Percentiles rank a stretch among this genome's conserved stretches.
These are phyloP conservation scores for Psittacula derbiana DNA, from an alignment of 2,797 vertebrate species.

Conservation along the genomic window DNA sequence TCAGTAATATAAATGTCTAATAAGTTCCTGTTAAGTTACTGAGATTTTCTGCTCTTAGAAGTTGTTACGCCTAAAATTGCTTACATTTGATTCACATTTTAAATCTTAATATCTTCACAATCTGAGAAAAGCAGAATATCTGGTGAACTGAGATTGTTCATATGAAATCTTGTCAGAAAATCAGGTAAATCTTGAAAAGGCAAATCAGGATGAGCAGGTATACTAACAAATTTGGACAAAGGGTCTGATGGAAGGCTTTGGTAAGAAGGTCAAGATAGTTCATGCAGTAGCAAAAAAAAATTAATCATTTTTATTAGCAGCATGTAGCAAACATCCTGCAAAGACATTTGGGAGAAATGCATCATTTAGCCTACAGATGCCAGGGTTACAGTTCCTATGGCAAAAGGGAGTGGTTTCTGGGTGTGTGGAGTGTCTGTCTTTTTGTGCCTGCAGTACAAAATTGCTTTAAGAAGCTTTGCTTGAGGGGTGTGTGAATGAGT, in stretches of 20 bases:
- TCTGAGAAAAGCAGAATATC: background rate
- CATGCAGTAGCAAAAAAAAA: background rate
- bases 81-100: background rate
- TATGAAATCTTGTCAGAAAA: background rate
- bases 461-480: background rate
- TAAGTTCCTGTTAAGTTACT: background rate
- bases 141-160: background rate
- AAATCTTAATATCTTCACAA: background rate
- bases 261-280: background rate
- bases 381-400: background rate
- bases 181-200: background rate
- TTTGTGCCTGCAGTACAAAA: background rate
- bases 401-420: background rate
- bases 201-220: background rate
- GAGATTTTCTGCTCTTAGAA: background rate
- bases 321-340: background rate
- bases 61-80: background rate
- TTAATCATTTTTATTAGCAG: background rate
- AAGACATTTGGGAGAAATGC: background rate
- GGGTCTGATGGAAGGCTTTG: background rate
- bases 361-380: background rate
- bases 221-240: background rate
- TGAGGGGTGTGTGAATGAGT: background rate
- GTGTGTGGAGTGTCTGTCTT: fast-evolving
- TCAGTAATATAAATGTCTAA: background rate